Percentiles rank a stretch among this genome's conserved stretches.
These are phyloP conservation scores for Manduca sexta DNA, from an alignment of 1,140 invertebrate species.

Conservation along the genomic window DNA sequence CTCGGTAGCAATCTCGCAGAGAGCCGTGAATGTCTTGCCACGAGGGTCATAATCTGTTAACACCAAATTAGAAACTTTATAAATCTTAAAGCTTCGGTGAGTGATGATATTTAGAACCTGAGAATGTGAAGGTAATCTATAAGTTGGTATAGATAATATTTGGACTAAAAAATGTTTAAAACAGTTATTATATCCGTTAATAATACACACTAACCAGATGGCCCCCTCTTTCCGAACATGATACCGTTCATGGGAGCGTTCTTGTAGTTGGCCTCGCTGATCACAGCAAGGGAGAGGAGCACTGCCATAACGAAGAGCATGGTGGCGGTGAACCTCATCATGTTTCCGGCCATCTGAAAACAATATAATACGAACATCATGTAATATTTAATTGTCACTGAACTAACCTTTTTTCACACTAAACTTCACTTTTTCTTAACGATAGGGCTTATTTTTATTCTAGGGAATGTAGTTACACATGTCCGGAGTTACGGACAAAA, in stretches of 20 bases:
- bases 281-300: slow-evolving; percentile 43
- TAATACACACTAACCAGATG: slow-evolving; percentile 52
- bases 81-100: too few relatives aligned
- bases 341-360: slow-evolving; percentile 44
- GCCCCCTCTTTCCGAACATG: slow-evolving; percentile 90
- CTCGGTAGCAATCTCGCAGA: slow-evolving; percentile 87
- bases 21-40: slow-evolving; percentile 80
- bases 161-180: slow-evolving; percentile 29
- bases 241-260: slow-evolving; percentile 95
- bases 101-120: too few relatives aligned
- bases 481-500: too few relatives aligned
- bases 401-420: too few relatives aligned
- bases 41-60: slow-evolving; percentile 83
- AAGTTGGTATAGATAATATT: too few relatives aligned
- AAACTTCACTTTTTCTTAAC: too few relatives aligned
- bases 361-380: too few relatives aligned
- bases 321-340: slow-evolving; percentile 36
- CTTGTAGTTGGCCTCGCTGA: slow-evolving; percentile 81
- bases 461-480: too few relatives aligned
- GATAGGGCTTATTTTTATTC: too few relatives aligned
- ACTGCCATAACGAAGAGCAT: slow-evolving; percentile 37
- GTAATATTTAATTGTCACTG: too few relatives aligned
- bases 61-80: too few relatives aligned
- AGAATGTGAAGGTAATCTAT: too few relatives aligned
- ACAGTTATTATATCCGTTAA: not conserved